These are phyloP conservation scores for Pimpla rufipes DNA, from an alignment of 2,888 invertebrate genomes.

Conservation along the genomic window DNA sequence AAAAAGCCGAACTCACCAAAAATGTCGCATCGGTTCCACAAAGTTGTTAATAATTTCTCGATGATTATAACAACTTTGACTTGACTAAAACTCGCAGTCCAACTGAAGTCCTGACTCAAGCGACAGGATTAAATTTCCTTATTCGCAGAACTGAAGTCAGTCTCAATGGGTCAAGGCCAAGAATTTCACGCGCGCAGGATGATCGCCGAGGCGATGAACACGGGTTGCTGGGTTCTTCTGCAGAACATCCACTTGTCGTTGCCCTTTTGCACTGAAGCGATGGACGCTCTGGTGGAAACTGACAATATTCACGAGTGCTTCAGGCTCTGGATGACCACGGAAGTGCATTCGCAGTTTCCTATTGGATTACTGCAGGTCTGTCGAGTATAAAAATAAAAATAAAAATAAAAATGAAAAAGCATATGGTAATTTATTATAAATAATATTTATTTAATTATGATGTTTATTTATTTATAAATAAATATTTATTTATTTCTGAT, in stretches of 20 bases:
- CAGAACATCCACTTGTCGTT: slow-evolving; percentile 98
- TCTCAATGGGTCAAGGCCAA: slow-evolving; percentile 99
- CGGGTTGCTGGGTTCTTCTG: slow-evolving; percentile 96
- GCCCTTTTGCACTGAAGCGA: slow-evolving; percentile 96
- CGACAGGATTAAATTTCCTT: not conserved
- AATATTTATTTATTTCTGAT: too few relatives aligned
- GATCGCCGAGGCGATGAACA: slow-evolving; percentile 91
- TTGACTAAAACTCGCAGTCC: too few relatives aligned
- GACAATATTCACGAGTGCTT: slow-evolving; percentile 94
- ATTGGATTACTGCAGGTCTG: slow-evolving; percentile 90
- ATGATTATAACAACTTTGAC: too few relatives aligned
- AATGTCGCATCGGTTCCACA: too few relatives aligned
- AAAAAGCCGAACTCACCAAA: too few relatives aligned
- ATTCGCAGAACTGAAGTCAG: slow-evolving; percentile 90
- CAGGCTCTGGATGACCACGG: slow-evolving; percentile 97
- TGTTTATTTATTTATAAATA: too few relatives aligned
- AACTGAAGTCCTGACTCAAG: not conserved
- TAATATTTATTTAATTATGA: too few relatives aligned
- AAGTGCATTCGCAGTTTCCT: slow-evolving; percentile 97
- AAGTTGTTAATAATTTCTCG: too few relatives aligned
- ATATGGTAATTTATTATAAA: too few relatives aligned
- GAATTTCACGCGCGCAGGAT: slow-evolving; percentile 94
- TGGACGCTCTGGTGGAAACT: slow-evolving; percentile 95
- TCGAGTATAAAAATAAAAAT: not conserved
- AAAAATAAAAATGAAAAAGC: not conserved